Evolutionary conservation across 2,797 vertebrate genomes (phyloP), one percentile per base, ranked within the genome.

Genomic region (Chrosomus eos): DNA sequence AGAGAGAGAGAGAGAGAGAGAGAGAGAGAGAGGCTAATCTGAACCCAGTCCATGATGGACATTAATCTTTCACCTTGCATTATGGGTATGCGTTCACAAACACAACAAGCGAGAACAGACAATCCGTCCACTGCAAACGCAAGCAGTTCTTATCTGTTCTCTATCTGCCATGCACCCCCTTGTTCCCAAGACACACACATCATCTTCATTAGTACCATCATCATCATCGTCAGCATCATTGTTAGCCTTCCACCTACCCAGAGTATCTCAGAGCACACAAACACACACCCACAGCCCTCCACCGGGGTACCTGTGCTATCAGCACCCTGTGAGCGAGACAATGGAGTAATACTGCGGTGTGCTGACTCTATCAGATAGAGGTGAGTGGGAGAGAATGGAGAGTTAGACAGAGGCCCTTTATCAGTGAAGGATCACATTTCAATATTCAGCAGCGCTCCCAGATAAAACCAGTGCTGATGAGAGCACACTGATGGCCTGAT

Each of bases 361-460:
- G 93, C 88, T 91, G 91, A 90, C 89, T 89, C 93, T 97, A 94
- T 95, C 97, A 97, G 96, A 97, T 97, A 95, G 95, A 96, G 95
- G 94, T 95, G 93, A 96, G 95, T 95, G 92, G 92, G 94, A 96
- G 95, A 97, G 97, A 97, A 97, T 97, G 96, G 95, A 95, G 89
- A 87, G 83, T 82, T 84, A 87, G 89, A 90, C 88, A 89, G 86
- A 86, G 82, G 93, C 91, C 95, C 93, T 95, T 97, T 98, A 98
- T 97, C 97, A 94, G 90, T 96, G 96, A 96, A 95, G 94, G 95
- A 98, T 98, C 97, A 95, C 95, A 97, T 99, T 99, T 99, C 97
- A 97, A 99, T 99, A 99, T 97, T 97, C 97, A 93, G 96, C 95
- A 95, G 94, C 92, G 93, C 91, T 92, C 91, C 87, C 92, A 96